Base-by-base conservation (phyloP, 2,888 invertebrate genomes). In the Trichacis sp. region DNA sequence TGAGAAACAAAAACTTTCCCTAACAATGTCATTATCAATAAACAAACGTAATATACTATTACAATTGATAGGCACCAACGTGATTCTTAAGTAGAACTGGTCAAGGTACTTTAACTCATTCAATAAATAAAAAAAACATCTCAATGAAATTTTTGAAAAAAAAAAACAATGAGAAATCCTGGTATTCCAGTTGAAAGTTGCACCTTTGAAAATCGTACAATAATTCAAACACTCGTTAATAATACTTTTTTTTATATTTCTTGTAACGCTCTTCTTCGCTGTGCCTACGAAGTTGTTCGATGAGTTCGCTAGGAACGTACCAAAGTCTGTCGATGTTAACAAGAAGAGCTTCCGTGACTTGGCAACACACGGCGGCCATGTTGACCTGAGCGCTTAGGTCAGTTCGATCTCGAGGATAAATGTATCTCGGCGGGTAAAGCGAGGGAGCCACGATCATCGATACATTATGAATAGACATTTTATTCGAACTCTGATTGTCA, bases 361-460 rank as follows among this genome's bases (percentile, higher is more conserved):
- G 91, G 79, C 95, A 95, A 74, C 94, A 96, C 76, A 93, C 90
- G 3, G 95, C 95, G 0, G 96, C 96, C 84, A 94, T 91, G 69
- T 92, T 92, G 3, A 94, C 89, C 83, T 94, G 93, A 43, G 90
- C 91, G 75, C 88, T 89, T 75, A 93, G 87, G 86, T 89, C 85
- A 77, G 88, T 87, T 86, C 91, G 87, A 85, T 91, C 86, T 77
- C 87, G 79, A 77, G 89, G 87, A 86, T 91, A 80, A 55, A 85
- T 76, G 69, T 86, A 91, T 84, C 91, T 90, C 70, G 93, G 93
- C 64, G 93, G 93, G 81, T 94, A 94, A 72, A 97, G 89, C 55
- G 97, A 95, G n/a, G 97, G 97, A 12, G 96, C 96, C 72, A 96
- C 93, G 74, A 97, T 96, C 90, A 96, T 96, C 29, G 96, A 93